phyloP scores from a whole-genome alignment of 2,113 vertebrate genomes.

The Vimba vimba region DNA sequence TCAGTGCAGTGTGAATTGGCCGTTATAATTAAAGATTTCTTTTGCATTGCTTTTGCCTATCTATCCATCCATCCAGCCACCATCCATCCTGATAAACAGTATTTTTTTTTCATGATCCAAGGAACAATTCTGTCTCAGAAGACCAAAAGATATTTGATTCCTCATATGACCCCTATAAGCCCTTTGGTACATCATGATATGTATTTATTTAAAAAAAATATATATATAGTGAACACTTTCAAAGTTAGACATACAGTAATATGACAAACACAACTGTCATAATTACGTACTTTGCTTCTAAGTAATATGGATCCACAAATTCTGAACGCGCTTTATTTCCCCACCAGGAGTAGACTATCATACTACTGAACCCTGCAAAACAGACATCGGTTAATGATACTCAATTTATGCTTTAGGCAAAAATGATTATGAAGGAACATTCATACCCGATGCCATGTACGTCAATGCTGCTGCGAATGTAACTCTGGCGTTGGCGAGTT shows the following conservation, averaged over 20 bases:
- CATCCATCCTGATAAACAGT: too few relatives aligned
- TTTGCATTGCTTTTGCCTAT: too few relatives aligned
- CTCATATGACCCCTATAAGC: background rate
- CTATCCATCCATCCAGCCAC: too few relatives aligned
- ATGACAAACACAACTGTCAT: background rate
- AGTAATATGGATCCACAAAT: conserved; percentile 86
- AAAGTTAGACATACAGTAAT: background rate
- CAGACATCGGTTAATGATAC: background rate
- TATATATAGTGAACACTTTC: background rate
- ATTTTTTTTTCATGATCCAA: background rate
- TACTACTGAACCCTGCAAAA: conserved; percentile 83
- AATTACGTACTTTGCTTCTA: conserved; percentile 89
- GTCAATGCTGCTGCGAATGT: conserved; percentile 87
- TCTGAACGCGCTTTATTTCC: conserved; percentile 87
- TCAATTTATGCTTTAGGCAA: background rate
- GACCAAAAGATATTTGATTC: too few relatives aligned
- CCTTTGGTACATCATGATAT: background rate
- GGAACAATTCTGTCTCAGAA: background rate
- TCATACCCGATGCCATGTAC: conserved; percentile 88
- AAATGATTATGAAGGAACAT: background rate
- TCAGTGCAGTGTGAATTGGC: too few relatives aligned
- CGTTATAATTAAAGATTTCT: too few relatives aligned
- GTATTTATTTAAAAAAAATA: background rate
- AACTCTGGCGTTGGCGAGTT: conserved; percentile 87
- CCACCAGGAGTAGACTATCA: conserved; percentile 92